These are phyloP conservation scores for Oscheius sp. DNA, from an alignment of 2,888 invertebrate genomes.

Conservation along the genomic window DNA sequence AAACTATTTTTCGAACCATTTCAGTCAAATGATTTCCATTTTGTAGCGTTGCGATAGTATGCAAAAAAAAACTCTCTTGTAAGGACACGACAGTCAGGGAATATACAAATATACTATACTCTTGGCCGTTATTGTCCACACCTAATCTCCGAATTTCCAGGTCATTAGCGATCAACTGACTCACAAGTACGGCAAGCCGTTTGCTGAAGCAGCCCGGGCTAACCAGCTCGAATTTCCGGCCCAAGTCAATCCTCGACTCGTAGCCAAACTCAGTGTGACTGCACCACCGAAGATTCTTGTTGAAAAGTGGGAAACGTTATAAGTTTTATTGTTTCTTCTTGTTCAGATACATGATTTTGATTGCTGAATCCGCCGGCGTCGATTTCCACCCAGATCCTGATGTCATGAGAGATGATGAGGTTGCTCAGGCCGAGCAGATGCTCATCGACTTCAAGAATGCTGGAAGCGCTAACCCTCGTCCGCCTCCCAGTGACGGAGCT, in stretches of 20 bases:
- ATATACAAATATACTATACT: no score
- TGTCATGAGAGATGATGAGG: slow-evolving; percentile 74
- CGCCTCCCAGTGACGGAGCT: slow-evolving; percentile 22
- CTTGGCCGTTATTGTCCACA: no score
- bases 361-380: slow-evolving; percentile 93
- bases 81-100: no score
- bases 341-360: slow-evolving; percentile 84
- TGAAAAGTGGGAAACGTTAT: slow-evolving; percentile 80
- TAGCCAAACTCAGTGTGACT: slow-evolving; percentile 91
- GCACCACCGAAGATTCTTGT: slow-evolving; percentile 94
- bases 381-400: slow-evolving; percentile 94
- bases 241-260: slow-evolving; percentile 77
- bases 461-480: slow-evolving; percentile 15
- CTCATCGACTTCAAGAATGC: slow-evolving; percentile 72
- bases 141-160: slow-evolving; percentile 74
- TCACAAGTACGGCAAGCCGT: slow-evolving; percentile 92
- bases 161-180: slow-evolving; percentile 88
- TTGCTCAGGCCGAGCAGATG: slow-evolving; percentile 70
- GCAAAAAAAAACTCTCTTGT: no score
- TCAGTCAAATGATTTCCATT: no score
- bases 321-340: neutral
- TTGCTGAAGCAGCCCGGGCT: slow-evolving; percentile 87
- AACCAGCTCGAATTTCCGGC: slow-evolving; percentile 80
- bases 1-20: no score
- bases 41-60: no score